These are phyloP conservation scores for Euleptes europaea DNA, from an alignment of 2,113 vertebrate genomes.

Conservation along the genomic window DNA sequence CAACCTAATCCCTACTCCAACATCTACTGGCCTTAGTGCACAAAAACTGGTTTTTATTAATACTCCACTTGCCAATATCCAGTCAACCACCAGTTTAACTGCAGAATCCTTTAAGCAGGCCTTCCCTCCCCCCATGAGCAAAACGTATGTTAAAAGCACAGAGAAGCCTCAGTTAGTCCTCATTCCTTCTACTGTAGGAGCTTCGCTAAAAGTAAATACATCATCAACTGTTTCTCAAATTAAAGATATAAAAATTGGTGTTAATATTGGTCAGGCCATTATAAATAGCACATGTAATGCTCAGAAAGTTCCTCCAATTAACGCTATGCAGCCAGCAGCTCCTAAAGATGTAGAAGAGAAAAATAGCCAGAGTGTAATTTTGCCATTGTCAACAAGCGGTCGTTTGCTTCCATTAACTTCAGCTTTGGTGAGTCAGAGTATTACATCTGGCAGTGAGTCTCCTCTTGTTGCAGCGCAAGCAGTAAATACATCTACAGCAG, in stretches of 20 bases:
- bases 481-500: slow-evolving; percentile 53
- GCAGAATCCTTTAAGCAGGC: slow-evolving; percentile 71
- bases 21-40: slow-evolving; percentile 63
- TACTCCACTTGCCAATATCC: slow-evolving; percentile 71
- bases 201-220: slow-evolving; percentile 74
- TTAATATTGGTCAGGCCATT: slow-evolving; percentile 80
- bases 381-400: slow-evolving; percentile 56
- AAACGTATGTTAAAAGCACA: slow-evolving; percentile 68
- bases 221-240: slow-evolving; percentile 79
- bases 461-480: slow-evolving; percentile 57
- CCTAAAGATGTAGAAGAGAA: slow-evolving; percentile 70
- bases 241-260: slow-evolving; percentile 83
- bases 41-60: slow-evolving; percentile 87
- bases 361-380: slow-evolving; percentile 34
- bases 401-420: slow-evolving; percentile 60
- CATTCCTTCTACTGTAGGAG: slow-evolving; percentile 74
- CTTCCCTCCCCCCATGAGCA: slow-evolving; percentile 63
- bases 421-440: slow-evolving; percentile 59
- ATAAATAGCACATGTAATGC: slow-evolving; percentile 71
- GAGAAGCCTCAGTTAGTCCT: slow-evolving; percentile 79
- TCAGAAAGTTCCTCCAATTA: slow-evolving; percentile 74
- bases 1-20: slow-evolving; percentile 65
- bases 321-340: slow-evolving; percentile 73
- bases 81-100: slow-evolving; percentile 59
- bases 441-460: slow-evolving; percentile 62